A percentile compares a stretch with the other conserved stretches of the same genome.
phyloP scores from a whole-genome alignment of 2,797 vertebrate genomes.

The Tadarida brasiliensis region DNA sequence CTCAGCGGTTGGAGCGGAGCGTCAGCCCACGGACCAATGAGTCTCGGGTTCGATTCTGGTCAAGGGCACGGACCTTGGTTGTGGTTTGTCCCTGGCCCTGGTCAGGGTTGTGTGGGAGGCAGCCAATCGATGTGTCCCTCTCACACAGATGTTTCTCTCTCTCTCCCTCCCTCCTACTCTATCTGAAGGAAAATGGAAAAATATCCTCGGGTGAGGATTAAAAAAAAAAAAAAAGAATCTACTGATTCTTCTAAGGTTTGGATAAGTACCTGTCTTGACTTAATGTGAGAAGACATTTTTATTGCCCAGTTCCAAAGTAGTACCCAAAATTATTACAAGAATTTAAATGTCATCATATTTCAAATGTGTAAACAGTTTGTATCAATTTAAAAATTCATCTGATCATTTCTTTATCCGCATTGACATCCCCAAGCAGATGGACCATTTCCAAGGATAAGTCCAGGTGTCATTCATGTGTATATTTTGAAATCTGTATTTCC shows the following conservation, averaged over 20 bases:
- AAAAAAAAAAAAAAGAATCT: not conserved
- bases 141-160: too few relatives aligned
- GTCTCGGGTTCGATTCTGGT: too few relatives aligned
- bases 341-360: constrained; percentile 49
- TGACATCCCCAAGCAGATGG: constrained; percentile 40
- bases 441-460: not conserved
- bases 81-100: too few relatives aligned
- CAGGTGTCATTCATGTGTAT: not conserved
- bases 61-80: too few relatives aligned
- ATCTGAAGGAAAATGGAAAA: too few relatives aligned
- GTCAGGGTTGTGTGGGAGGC: too few relatives aligned
- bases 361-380: constrained; percentile 29
- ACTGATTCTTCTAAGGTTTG: constrained; percentile 16
- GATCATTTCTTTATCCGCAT: constrained; percentile 52
- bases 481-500: constrained; percentile 59
- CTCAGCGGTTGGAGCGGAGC: too few relatives aligned
- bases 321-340: not conserved
- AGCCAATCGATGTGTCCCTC: too few relatives aligned
- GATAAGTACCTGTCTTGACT: not conserved
- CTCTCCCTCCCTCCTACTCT: too few relatives aligned
- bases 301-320: not conserved
- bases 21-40: too few relatives aligned
- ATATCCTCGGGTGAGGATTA: too few relatives aligned
- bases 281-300: constrained; percentile 33
- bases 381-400: constrained; percentile 33